Evolutionary conservation across 2,888 invertebrate species (phyloP).

Genomic region (Microplitis manilae): DNA sequence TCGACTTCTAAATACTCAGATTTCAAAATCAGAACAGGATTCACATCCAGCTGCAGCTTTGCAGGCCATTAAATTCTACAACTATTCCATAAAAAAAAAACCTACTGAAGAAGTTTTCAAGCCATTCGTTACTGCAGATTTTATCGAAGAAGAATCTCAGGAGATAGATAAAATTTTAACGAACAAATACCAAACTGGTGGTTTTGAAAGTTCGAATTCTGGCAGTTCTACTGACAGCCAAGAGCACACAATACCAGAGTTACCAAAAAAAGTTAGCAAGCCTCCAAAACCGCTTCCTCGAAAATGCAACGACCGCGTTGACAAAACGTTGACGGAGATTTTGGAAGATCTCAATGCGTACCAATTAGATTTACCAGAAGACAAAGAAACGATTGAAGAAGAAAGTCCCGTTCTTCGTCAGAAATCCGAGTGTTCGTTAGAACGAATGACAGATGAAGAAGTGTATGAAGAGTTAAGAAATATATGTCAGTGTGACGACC

Average conservation of each 20-base stretch:
- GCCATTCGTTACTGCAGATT: slow-evolving; percentile 85
- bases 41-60: slow-evolving; percentile 92
- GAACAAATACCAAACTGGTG: slow-evolving; percentile 73
- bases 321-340: slow-evolving; percentile 65
- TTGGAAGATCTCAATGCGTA: slow-evolving; percentile 61
- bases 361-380: slow-evolving; percentile 50
- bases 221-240: slow-evolving; percentile 61
- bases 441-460: slow-evolving; percentile 80
- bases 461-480: slow-evolving; percentile 83
- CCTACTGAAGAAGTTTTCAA: slow-evolving; percentile 80
- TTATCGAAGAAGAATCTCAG: slow-evolving; percentile 86
- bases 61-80: slow-evolving; percentile 92
- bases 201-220: slow-evolving; percentile 61
- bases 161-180: slow-evolving; percentile 85
- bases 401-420: slow-evolving; percentile 78
- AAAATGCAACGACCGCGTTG: slow-evolving; percentile 54
- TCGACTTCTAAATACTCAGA: slow-evolving; percentile 84
- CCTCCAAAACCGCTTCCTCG: slow-evolving; percentile 63
- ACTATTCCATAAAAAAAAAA: slow-evolving; percentile 88
- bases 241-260: slow-evolving; percentile 59
- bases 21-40: slow-evolving; percentile 89
- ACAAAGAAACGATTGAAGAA: slow-evolving; percentile 56
- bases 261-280: slow-evolving; percentile 64
- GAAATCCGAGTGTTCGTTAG: slow-evolving; percentile 74
- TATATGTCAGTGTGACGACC: slow-evolving; percentile 89